These are phyloP conservation scores for Lates japonicus DNA, from an alignment of 2,797 vertebrate genomes.

Conservation along the genomic window DNA sequence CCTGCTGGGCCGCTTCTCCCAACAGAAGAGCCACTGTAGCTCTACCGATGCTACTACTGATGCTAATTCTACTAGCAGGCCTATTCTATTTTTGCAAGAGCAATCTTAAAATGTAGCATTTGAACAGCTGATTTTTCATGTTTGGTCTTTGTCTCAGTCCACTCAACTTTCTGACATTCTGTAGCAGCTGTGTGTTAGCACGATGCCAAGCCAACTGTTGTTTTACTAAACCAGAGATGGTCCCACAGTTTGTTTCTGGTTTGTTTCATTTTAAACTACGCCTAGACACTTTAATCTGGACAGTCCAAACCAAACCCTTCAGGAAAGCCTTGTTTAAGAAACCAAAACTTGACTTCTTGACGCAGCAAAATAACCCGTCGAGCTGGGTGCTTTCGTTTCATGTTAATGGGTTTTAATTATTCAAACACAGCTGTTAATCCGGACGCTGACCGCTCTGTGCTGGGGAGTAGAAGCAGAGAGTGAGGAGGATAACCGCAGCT, in stretches of 20 bases:
- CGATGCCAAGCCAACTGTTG: neutral
- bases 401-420: neutral
- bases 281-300: neutral
- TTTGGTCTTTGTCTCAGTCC: neutral
- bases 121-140: neutral
- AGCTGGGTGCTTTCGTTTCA: neutral
- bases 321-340: neutral
- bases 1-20: too few species aligned
- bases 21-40: too few species aligned
- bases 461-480: neutral
- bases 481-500: constrained; percentile 21
- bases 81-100: too few species aligned
- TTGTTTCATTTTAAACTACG: neutral
- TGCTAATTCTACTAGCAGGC: too few species aligned
- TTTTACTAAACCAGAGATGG: too few species aligned
- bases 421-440: neutral
- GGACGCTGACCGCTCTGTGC: neutral
- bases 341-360: neutral
- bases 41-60: neutral
- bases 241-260: too few species aligned
- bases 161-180: neutral
- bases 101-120: neutral
- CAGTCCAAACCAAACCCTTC: neutral
- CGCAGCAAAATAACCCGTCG: neutral
- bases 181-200: neutral